Conservation (phyloP, 2,113 vertebrate species). For the Entomyzon cyanotis region DNA sequence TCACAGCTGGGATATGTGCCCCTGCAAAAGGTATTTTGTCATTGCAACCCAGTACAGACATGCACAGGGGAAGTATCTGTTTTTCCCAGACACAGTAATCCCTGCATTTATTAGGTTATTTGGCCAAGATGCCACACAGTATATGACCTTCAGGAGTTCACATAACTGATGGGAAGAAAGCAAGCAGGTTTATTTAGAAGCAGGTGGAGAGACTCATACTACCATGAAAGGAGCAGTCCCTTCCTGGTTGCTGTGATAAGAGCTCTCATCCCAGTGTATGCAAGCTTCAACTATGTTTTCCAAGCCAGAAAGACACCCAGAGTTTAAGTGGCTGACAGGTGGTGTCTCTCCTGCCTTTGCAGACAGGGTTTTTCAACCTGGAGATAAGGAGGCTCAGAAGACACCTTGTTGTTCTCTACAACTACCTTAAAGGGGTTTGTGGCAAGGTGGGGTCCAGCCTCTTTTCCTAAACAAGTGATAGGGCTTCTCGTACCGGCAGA, state of each 20-base stretch:
- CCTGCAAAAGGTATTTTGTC: neutral
- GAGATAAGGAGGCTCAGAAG: neutral
- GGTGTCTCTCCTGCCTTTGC: neutral
- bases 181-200: neutral
- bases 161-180: neutral
- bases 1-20: fast-evolving
- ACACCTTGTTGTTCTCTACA: neutral
- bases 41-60: neutral
- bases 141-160: neutral
- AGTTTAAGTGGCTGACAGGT: neutral
- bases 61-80: fast-evolving
- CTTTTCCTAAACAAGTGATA: neutral
- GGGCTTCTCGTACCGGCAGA: neutral
- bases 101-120: neutral
- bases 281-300: neutral
- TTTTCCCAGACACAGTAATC: neutral
- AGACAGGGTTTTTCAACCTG: neutral
- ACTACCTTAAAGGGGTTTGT: neutral
- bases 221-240: fast-evolving
- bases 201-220: neutral
- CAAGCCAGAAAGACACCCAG: neutral
- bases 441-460: neutral
- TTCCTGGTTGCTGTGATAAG: neutral
- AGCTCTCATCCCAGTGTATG: neutral
- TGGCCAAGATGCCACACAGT: too few species aligned